Conservation (phyloP, 2,113 vertebrate genomes). For the Microtus pennsylvanicus region DNA sequence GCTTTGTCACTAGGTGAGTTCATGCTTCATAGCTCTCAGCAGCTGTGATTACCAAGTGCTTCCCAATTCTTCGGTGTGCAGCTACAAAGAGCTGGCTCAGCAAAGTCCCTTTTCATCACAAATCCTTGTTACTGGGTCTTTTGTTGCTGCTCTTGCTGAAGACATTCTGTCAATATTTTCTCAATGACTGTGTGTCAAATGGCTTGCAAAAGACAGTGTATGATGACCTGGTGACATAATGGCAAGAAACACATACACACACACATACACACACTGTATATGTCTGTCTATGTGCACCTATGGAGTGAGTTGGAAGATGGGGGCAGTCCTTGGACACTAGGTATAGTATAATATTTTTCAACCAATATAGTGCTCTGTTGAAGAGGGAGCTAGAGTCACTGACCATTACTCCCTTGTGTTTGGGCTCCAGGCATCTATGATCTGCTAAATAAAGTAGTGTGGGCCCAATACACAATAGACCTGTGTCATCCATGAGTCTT, state of each 20-base stretch:
- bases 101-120: conserved; percentile 34
- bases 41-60: conserved; percentile 31
- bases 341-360: background rate
- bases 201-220: background rate
- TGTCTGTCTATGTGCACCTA: background rate
- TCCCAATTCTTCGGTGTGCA: conserved; percentile 41
- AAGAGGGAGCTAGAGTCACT: background rate
- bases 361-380: background rate
- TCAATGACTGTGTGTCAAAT: background rate
- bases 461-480: background rate
- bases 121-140: background rate
- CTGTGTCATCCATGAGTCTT: conserved; percentile 16
- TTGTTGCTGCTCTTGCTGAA: background rate
- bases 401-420: conserved; percentile 57
- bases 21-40: conserved; percentile 56
- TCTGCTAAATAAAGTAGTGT: background rate
- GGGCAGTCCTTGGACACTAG: background rate
- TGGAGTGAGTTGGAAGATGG: background rate
- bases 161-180: conserved; percentile 41
- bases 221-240: background rate
- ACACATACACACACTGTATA: background rate
- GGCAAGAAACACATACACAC: background rate
- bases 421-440: conserved; percentile 26
- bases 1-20: conserved; percentile 2
- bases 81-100: conserved; percentile 28